These are phyloP conservation scores for Girardinus metallicus DNA, from an alignment of 2,797 vertebrate genomes.

Conservation along the genomic window DNA sequence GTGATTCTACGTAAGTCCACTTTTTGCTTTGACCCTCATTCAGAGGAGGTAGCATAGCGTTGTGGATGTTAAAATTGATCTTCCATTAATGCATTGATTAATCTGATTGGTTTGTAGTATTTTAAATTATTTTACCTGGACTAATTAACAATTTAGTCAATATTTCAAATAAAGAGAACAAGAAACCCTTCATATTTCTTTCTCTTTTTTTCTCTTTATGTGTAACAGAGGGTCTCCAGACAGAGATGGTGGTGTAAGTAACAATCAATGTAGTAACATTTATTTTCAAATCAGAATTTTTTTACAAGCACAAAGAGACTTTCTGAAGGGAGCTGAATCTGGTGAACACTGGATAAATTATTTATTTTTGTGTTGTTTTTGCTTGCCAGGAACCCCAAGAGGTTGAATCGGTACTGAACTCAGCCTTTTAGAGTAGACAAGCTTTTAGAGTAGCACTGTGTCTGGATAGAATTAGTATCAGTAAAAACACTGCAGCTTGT, in stretches of 20 bases:
- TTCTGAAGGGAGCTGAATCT: constrained; percentile 8
- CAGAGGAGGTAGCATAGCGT: background rate
- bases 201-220: constrained; percentile 31
- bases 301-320: background rate
- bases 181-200: constrained; percentile 45
- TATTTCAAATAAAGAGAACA: constrained; percentile 27
- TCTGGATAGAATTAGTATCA: constrained; percentile 32
- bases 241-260: constrained; percentile 96
- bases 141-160: constrained; percentile 39
- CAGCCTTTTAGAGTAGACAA: constrained; percentile 36
- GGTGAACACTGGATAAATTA: constrained; percentile 18
- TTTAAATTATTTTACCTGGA: background rate
- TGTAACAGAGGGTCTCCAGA: constrained; percentile 91
- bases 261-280: background rate
- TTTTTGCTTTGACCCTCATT: background rate
- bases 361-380: constrained; percentile 55
- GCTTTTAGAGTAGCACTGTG: constrained; percentile 38
- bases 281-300: constrained; percentile 10
- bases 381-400: constrained; percentile 77
- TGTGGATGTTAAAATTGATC: background rate
- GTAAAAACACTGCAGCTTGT: constrained; percentile 5
- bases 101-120: background rate
- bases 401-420: constrained; percentile 78
- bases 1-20: constrained; percentile 92
- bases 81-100: background rate